Base-by-base conservation (phyloP, 1,140 invertebrate genomes). In the Nephotettix cincticeps region DNA sequence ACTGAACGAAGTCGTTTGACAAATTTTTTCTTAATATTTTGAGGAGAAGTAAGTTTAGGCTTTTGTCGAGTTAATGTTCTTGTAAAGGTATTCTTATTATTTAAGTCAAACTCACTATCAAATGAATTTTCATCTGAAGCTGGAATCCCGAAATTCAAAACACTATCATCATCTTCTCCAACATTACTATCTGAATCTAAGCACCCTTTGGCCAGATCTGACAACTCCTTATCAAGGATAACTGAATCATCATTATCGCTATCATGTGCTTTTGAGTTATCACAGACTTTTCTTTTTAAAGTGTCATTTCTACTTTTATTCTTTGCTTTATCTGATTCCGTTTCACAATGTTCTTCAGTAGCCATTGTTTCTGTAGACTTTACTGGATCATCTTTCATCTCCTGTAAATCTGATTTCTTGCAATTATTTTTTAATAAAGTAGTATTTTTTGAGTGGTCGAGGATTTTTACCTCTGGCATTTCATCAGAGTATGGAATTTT, bases 201-300 rank as follows among this genome's bases (percentile, higher is more conserved):
- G 25, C 56, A 61, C 13, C 56, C 56, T 61, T 61, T 61, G 13
- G 56, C 56, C 23, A 61, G 23, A n/a, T 61, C 56, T 28, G 56
- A 61, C 11, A 61, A n/a, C 28, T 61, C 56, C 28, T 29, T 61
- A 23, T 61, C 56, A 3, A 61, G 56, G 9, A 61, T 27, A 25
- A 29, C 9, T 27, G 56, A 61, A 27, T 61, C 56, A 27, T 61
- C 56, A 61, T 25, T 61, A 27, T 61, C 56, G 11, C 23, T 25
- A 9, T 25, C 25, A 27, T 27, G 6, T 27, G 6, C 21, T 2
- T 61, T 25, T 51, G 47, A 51, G 3, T 3, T n/a, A 51, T 21
- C 19, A 51, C 3, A 36, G 32, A 6, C 32, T 36, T 36, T 36
- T 14, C 32, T 14, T 36, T 36, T 14, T 36, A 36, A 4, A 36